These are phyloP conservation scores for Therioaphis trifolii DNA, from an alignment of 2,888 invertebrate species.

Conservation along the genomic window DNA sequence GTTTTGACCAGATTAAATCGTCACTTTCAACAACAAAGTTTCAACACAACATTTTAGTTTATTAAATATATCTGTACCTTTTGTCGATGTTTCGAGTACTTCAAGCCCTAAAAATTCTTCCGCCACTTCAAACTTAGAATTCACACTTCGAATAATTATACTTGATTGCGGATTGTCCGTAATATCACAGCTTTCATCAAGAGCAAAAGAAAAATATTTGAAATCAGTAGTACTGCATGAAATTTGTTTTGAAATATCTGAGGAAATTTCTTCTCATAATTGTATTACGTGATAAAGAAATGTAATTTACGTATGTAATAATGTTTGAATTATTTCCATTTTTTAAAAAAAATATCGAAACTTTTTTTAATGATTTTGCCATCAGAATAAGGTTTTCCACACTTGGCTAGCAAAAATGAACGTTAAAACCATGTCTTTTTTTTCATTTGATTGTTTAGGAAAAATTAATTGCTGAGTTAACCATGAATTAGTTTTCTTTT, in stretches of 20 bases:
- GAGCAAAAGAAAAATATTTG: constrained; percentile 50
- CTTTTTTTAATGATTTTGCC: constrained; percentile 55
- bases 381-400: constrained; percentile 63
- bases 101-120: constrained; percentile 48
- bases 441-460: too few relatives aligned
- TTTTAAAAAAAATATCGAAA: constrained; percentile 49
- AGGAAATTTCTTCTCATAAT: constrained; percentile 57
- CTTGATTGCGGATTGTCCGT: constrained; percentile 50
- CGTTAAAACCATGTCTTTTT: too few relatives aligned
- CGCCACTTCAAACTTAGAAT: constrained; percentile 40
- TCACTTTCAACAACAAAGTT: constrained; percentile 46
- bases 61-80: constrained; percentile 40
- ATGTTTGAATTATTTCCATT: constrained; percentile 58
- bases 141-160: constrained; percentile 48
- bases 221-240: constrained; percentile 23
- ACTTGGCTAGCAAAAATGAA: constrained; percentile 30
- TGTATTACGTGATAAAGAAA: constrained; percentile 55
- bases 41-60: constrained; percentile 39
- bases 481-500: too few relatives aligned
- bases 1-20: constrained; percentile 48
- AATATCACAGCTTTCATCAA: constrained; percentile 54
- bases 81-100: constrained; percentile 45
- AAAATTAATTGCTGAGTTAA: too few relatives aligned
- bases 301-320: constrained; percentile 52
- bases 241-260: constrained; percentile 47